Evolutionary conservation across 1,140 invertebrate species (phyloP).

Genomic region (Nephila pilipes): DNA sequence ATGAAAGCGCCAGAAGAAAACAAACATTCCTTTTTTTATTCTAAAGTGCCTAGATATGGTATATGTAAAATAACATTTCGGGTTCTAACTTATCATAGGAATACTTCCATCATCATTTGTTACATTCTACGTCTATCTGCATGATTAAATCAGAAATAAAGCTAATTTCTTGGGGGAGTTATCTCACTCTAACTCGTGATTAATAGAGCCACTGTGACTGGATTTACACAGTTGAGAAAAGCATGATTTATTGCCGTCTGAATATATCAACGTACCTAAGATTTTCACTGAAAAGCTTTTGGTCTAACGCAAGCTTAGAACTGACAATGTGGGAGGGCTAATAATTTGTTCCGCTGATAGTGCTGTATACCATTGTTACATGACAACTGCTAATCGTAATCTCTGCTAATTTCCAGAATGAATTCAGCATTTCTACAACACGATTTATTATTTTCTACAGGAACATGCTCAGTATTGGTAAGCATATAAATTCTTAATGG

Average conservation of each 20-base stretch:
- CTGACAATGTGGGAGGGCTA: slow-evolving; percentile 1
- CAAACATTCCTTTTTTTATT: not conserved
- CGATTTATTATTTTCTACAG: slow-evolving; percentile 22
- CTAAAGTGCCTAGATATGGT: not conserved
- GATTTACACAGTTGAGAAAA: slow-evolving; percentile 42
- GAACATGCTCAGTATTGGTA: not conserved
- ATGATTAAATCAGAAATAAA: slow-evolving; percentile 53
- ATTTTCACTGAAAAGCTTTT: slow-evolving; percentile 38
- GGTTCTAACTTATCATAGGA: slow-evolving; percentile 18
- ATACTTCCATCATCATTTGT: slow-evolving; percentile 38
- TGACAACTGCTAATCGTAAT: slow-evolving; percentile 20
- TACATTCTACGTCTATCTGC: slow-evolving; percentile 20
- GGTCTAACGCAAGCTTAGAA: not conserved
- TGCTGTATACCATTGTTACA: not conserved
- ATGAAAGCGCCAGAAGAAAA: not conserved
- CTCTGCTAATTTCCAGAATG: not conserved
- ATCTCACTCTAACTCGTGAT: slow-evolving; percentile 41
- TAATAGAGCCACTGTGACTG: slow-evolving; percentile 46
- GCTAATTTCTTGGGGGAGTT: slow-evolving; percentile 46
- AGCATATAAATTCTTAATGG: not conserved
- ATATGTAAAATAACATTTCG: not conserved
- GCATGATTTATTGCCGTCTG: slow-evolving; percentile 38
- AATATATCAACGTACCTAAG: slow-evolving; percentile 19
- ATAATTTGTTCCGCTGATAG: not conserved
- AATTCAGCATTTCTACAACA: not conserved